Conservation (phyloP, 2,888 invertebrate genomes). For the Drosophila borealis region DNA sequence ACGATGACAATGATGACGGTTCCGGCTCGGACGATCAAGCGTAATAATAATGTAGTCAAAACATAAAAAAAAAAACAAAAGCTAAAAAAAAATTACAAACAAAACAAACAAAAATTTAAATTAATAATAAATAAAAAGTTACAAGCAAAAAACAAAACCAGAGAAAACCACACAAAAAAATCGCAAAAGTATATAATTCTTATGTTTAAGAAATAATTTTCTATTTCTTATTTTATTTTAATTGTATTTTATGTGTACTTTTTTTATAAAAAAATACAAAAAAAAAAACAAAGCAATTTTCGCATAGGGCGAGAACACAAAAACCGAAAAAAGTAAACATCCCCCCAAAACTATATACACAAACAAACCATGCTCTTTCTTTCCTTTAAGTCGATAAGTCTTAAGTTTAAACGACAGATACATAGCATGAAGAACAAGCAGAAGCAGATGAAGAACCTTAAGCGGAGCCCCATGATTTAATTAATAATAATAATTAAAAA, state of each 20-base stretch:
- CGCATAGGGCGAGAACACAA: constrained; percentile 50
- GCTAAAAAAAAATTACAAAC: constrained; percentile 74
- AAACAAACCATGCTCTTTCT: constrained; percentile 63
- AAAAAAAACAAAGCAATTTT: constrained; percentile 68
- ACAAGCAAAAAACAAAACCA: constrained; percentile 77
- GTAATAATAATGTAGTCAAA: constrained; percentile 85
- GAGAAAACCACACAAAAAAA: constrained; percentile 77
- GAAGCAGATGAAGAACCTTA: constrained; percentile 33
- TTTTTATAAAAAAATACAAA: constrained; percentile 82
- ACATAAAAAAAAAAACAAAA: constrained; percentile 74
- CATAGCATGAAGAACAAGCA: constrained; percentile 23
- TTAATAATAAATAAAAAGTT: constrained; percentile 81
- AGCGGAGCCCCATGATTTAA: constrained; percentile 51
- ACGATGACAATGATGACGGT: constrained; percentile 84
- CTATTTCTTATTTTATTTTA: constrained; percentile 84
- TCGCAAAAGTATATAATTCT: constrained; percentile 81
- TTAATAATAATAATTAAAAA: constrained; percentile 55
- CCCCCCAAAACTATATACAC: constrained; percentile 67
- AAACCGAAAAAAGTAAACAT: constrained; percentile 68
- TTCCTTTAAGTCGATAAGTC: constrained; percentile 75
- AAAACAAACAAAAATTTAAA: constrained; percentile 74
- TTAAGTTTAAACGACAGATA: constrained; percentile 70
- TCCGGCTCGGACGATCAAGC: constrained; percentile 84
- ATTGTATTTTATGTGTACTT: constrained; percentile 84
- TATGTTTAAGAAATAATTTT: constrained; percentile 85